Evolutionary conservation across 2,113 vertebrate species (phyloP).

Genomic region (Gymnocephalus cernua): DNA sequence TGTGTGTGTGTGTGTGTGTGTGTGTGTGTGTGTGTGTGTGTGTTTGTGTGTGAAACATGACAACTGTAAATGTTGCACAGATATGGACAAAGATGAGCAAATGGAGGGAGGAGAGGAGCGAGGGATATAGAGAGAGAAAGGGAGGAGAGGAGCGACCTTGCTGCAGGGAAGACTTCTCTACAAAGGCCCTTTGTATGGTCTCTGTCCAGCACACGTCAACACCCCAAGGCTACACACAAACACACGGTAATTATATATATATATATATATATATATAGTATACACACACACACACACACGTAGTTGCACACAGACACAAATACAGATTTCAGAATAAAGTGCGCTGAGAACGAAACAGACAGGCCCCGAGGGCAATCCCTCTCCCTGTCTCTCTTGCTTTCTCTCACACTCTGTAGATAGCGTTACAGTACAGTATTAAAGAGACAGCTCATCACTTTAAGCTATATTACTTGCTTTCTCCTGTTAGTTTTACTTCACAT

Average conservation of each 20-base stretch:
- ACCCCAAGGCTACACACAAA: constrained; percentile 53
- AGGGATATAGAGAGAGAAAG: constrained; percentile 2
- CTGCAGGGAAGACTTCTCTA: constrained; percentile 69
- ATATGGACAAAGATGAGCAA: constrained; percentile 33
- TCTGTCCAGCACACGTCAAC: constrained; percentile 55
- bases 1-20: constrained; percentile 7
- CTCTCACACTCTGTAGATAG: not conserved
- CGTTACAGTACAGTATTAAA: not conserved
- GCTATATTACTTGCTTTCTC: not conserved
- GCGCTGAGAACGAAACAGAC: constrained; percentile 39
- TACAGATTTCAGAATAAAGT: constrained; percentile 24
- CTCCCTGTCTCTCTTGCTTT: not conserved
- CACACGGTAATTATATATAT: constrained; percentile 1
- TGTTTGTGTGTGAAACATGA: constrained; percentile 2
- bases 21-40: constrained; percentile 21
- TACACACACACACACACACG: constrained; percentile 3
- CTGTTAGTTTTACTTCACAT: not conserved
- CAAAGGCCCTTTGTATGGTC: constrained; percentile 66
- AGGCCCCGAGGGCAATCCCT: constrained; percentile 13
- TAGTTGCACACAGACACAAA: constrained; percentile 18
- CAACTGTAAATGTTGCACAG: constrained; percentile 38
- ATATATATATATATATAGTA: constrained; percentile 2
- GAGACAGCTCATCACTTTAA: constrained; percentile 16
- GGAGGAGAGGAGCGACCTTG: constrained; percentile 68
- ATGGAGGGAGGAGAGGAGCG: constrained; percentile 32